Evolutionary conservation across 2,797 vertebrate species (phyloP).

Genomic region (Sebastes baramenuke): DNA sequence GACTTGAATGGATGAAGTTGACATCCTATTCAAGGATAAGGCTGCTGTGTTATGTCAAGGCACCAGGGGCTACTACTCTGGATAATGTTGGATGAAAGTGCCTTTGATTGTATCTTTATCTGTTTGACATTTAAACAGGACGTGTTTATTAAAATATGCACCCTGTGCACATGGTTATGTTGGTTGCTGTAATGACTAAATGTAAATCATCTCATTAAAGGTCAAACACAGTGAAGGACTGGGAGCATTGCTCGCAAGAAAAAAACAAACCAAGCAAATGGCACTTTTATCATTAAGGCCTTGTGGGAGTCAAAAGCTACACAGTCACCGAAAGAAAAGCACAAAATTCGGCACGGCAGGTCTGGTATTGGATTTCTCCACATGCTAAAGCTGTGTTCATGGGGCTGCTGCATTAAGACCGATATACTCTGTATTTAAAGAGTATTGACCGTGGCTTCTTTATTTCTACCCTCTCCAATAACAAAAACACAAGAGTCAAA

Average conservation of each 20-base stretch:
- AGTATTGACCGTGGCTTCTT: not conserved
- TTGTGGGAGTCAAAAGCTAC: not conserved
- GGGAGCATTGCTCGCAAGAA: not conserved
- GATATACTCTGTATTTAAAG: not conserved
- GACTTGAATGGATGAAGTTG: conserved; percentile 34
- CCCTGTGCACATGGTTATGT: conserved; percentile 6
- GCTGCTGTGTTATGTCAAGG: conserved; percentile 4
- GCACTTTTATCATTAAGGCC: not conserved
- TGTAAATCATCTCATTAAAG: conserved; percentile 11
- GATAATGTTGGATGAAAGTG: conserved; percentile 32
- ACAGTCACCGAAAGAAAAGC: not conserved
- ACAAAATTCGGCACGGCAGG: not conserved
- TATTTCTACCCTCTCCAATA: not conserved
- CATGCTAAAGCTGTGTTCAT: not conserved
- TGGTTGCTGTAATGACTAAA: conserved; percentile 13
- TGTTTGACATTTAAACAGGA: conserved; percentile 51
- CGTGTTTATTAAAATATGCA: conserved; percentile 25
- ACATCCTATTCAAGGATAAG: conserved; percentile 10
- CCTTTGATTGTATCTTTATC: conserved; percentile 47
- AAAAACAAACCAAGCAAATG: not conserved
- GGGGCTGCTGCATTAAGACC: not conserved
- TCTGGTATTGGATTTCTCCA: not conserved
- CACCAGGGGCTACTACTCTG: conserved; percentile 9
- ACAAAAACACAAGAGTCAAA: not conserved
- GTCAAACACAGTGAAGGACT: not conserved